These are phyloP conservation scores for Acestrorhynchus altus DNA, from an alignment of 2,797 vertebrate species.

Conservation along the genomic window DNA sequence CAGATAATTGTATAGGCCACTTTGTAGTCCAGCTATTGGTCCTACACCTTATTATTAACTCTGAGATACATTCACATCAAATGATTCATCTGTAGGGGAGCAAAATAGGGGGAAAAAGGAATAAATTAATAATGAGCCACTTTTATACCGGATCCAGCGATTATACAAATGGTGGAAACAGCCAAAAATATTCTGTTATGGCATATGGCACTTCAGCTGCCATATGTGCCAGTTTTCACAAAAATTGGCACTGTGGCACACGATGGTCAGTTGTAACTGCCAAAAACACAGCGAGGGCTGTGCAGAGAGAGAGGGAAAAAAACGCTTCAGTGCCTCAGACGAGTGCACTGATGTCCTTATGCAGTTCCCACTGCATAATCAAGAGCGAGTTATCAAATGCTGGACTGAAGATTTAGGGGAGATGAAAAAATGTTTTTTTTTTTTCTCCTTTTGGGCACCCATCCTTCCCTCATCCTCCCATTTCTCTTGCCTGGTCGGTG, in stretches of 20 bases:
- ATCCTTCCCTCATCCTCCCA: conserved; percentile 36
- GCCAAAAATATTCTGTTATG: conserved; percentile 94
- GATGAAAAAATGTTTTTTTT: conserved; percentile 41
- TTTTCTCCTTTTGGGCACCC: neutral
- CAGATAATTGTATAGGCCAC: neutral
- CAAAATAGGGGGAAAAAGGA: conserved; percentile 77
- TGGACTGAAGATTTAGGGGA: conserved; percentile 53
- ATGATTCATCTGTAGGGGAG: conserved; percentile 78
- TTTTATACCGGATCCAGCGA: conserved; percentile 83
- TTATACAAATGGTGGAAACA: conserved; percentile 92
- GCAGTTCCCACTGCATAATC: conserved; percentile 59
- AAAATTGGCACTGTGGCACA: conserved; percentile 95
- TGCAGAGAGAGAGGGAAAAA: conserved; percentile 62
- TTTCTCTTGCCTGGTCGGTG: conserved; percentile 32
- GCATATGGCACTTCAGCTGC: conserved; percentile 99
- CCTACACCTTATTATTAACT: conserved; percentile 67
- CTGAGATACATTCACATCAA: conserved; percentile 72
- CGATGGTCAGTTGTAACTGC: conserved; percentile 97
- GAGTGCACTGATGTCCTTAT: conserved; percentile 63
- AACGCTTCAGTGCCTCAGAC: conserved; percentile 58
- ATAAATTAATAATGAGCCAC: conserved; percentile 89
- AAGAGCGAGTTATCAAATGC: conserved; percentile 52
- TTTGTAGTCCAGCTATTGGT: conserved; percentile 34
- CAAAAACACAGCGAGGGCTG: conserved; percentile 94
- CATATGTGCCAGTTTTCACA: conserved; percentile 99